Base-by-base conservation (phyloP, 1,140 invertebrate species). In the Pogonognathellus flavescens region DNA sequence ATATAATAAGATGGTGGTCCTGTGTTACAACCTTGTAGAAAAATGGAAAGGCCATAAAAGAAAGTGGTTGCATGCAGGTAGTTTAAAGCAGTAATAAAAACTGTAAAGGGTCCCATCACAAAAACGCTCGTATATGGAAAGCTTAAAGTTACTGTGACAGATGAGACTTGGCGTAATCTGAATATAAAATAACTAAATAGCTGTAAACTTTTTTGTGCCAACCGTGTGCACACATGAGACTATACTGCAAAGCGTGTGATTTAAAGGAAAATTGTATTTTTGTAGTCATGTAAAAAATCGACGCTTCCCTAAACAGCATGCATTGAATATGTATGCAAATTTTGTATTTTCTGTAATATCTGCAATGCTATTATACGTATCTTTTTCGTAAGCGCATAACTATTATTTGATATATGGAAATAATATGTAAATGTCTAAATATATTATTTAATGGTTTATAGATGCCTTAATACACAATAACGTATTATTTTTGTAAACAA, bases 101-200 rank as follows among this genome's bases (percentile, higher is more conserved):
- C 41, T 13, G 41, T 31, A 49, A 31, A 76, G 16, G 49, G 70
- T 18, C n/a, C 70, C 31, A 76, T 16, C 41, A 18, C 25, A 16
- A 49, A 76, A 76, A 76, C 31, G 70, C 70, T 50, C 14, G 41
- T 31, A 50, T 76, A 76, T 16, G 14, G 16, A 49, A 49, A 76
- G n/a, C 70, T 76, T 31, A 76, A 76, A 76, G 49, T 76, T 76
- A 76, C 70, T 76, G 41, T 76, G 70, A 76, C 70, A 76, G 70
- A 76, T 76, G 70, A 76, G 70, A 76, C 70, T 76, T 31, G 7
- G 70, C 11, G 49, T 76, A 76, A 76, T 76, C 70, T 76, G 41
- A 25, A 76, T 76, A 76, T 76, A 76, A 76, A 76, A 76, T 41
- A 76, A 31, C 41, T 76, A 76, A 76, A 76, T 41, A 76, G 70